These are phyloP conservation scores for Drosophila auraria DNA, from an alignment of 1,140 invertebrate genomes.

Conservation along the genomic window DNA sequence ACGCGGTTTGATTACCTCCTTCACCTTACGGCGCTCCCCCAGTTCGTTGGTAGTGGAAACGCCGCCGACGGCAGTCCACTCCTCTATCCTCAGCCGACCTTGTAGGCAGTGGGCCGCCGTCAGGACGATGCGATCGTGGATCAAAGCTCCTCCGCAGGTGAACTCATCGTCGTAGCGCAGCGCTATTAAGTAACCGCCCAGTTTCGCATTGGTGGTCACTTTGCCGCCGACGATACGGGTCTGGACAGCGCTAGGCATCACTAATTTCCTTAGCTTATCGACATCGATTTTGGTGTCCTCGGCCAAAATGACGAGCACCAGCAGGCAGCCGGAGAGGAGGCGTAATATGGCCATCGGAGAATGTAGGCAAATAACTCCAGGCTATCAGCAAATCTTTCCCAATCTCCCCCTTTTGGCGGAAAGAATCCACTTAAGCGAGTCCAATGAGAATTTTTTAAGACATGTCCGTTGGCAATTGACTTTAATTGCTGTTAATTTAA, in stretches of 20 bases:
- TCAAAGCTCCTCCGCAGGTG: slow-evolving; percentile 57
- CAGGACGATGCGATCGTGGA: slow-evolving; percentile 47
- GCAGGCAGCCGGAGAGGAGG: not conserved
- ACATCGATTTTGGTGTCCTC: not conserved
- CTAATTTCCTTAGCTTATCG: slow-evolving; percentile 9
- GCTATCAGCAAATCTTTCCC: not conserved
- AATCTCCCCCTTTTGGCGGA: slow-evolving; percentile 1
- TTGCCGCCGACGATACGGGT: slow-evolving; percentile 63
- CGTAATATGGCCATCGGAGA: slow-evolving; percentile 7
- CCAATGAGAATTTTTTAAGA: slow-evolving; percentile 24
- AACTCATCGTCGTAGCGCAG: slow-evolving; percentile 41
- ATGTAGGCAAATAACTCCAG: not conserved
- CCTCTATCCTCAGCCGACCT: not conserved
- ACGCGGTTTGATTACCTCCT: slow-evolving; percentile 19
- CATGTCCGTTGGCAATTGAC: slow-evolving; percentile 48
- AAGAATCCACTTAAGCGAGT: slow-evolving; percentile 30
- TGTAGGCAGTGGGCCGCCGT: slow-evolving; percentile 60
- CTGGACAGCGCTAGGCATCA: not conserved
- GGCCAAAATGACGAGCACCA: not conserved
- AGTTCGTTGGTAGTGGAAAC: slow-evolving; percentile 27
- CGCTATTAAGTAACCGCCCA: slow-evolving; percentile 61
- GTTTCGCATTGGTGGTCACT: slow-evolving; percentile 39
- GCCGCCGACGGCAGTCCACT: slow-evolving; percentile 38
- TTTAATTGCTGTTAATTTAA: slow-evolving; percentile 68
- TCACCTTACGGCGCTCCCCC: slow-evolving; percentile 1